Conservation (phyloP, 1,140 invertebrate species). For the Drosophila tsacasi region DNA sequence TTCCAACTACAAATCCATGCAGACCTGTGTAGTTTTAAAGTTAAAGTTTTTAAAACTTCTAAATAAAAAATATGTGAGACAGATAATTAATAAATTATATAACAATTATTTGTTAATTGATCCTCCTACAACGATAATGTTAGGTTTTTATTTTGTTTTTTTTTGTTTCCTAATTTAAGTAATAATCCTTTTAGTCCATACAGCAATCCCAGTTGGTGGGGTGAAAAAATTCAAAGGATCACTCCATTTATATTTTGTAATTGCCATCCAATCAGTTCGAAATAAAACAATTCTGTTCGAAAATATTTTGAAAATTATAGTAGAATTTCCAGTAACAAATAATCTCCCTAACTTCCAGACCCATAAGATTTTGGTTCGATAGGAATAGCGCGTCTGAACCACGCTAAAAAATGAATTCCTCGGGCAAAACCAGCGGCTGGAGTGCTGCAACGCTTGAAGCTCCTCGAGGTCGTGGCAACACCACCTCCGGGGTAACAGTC, state of each 20-base stretch:
- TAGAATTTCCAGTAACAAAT: background rate
- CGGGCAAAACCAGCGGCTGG: background rate
- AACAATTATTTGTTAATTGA: no score
- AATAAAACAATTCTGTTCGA: background rate
- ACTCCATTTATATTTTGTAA: constrained; percentile 15
- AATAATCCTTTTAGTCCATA: background rate
- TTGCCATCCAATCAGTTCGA: constrained; percentile 11
- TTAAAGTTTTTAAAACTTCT: no score
- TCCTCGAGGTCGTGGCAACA: constrained; percentile 3
- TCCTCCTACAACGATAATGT: no score
- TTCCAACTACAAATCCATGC: no score
- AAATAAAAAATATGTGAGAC: no score
- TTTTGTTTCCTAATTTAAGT: background rate
- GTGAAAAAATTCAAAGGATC: background rate
- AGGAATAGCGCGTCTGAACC: constrained; percentile 14
- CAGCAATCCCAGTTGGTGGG: background rate
- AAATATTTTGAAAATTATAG: constrained; percentile 33
- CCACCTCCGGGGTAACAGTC: constrained; percentile 5
- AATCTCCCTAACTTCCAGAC: background rate
- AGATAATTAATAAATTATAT: no score
- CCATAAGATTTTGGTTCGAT: background rate
- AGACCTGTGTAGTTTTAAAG: no score
- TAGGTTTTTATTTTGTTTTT: background rate
- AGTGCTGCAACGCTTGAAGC: background rate
- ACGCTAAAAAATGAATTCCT: constrained; percentile 3